Evolutionary conservation across 2,113 vertebrate genomes (phyloP).

Genomic region (Microtus oregoni): DNA sequence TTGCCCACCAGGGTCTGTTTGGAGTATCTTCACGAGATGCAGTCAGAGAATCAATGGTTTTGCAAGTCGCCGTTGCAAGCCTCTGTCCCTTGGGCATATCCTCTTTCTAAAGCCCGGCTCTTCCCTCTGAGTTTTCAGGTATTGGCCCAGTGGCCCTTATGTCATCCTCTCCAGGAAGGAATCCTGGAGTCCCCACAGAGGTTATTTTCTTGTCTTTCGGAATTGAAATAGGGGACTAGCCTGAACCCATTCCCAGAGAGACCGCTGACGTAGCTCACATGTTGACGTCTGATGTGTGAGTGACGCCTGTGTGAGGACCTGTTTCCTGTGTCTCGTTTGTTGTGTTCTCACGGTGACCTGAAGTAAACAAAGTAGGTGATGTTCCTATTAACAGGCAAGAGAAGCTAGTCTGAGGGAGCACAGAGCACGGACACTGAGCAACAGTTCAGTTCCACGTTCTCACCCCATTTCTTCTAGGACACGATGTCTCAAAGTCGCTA

Average conservation of each 20-base stretch:
- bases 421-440: background rate
- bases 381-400: background rate
- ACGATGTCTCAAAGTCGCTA: slow-evolving; percentile 6
- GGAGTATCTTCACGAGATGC: background rate
- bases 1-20: background rate
- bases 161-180: background rate
- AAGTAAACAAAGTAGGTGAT: background rate
- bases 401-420: background rate
- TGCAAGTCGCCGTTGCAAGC: background rate
- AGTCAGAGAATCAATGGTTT: background rate
- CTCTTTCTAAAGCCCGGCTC: background rate
- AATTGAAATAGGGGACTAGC: background rate
- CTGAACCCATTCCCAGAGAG: slow-evolving; percentile 26
- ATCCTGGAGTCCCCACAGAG: background rate
- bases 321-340: background rate
- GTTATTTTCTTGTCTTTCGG: background rate
- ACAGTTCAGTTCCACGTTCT: background rate
- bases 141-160: background rate
- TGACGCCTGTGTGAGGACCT: background rate
- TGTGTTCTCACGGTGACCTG: background rate
- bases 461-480: background rate
- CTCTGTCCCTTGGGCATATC: background rate
- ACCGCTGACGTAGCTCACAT: background rate
- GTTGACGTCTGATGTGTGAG: background rate
- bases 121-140: background rate